Percentiles rank a stretch among this genome's conserved stretches.
Evolutionary conservation across 1,140 invertebrate species (phyloP).

Genomic region (Copidosoma floridanum): DNA sequence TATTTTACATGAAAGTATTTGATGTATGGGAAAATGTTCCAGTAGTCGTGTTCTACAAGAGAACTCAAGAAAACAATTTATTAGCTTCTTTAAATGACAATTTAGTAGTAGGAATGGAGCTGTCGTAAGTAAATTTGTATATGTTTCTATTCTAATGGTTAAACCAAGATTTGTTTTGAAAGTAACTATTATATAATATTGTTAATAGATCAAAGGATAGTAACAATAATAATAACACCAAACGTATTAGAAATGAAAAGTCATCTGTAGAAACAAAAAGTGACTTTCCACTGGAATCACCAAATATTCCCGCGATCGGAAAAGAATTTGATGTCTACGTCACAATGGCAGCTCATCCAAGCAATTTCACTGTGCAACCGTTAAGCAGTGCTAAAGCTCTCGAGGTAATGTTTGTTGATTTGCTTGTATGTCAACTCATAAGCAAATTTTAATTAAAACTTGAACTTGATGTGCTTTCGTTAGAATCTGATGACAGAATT

Average conservation of each 20-base stretch:
- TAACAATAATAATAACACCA: conserved; percentile 37
- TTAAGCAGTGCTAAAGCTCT: conserved; percentile 24
- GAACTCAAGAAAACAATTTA: conserved; percentile 58
- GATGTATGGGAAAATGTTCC: conserved; percentile 32
- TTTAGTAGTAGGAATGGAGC: conserved; percentile 52
- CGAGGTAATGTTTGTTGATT: conserved; percentile 26
- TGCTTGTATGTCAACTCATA: not conserved
- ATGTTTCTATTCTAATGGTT: no score
- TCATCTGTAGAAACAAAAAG: not conserved
- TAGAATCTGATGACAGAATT: conserved; percentile 58
- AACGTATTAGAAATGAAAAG: conserved; percentile 32
- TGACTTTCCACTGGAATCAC: conserved; percentile 38
- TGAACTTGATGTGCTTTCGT: not conserved
- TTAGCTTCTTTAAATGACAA: conserved; percentile 65
- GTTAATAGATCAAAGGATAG: conserved; percentile 33
- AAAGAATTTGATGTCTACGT: conserved; percentile 61
- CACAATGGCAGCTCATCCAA: conserved; percentile 61
- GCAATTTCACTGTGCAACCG: conserved; percentile 58
- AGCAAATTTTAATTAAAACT: not conserved
- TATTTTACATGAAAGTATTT: conserved; percentile 50
- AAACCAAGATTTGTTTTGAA: no score
- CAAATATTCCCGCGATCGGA: conserved; percentile 46
- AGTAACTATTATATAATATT: no score
- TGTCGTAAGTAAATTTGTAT: conserved; percentile 25
- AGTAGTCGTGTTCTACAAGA: conserved; percentile 63